Base-by-base conservation (phyloP, 2,113 vertebrate genomes). In the Oryzias curvinotus region DNA sequence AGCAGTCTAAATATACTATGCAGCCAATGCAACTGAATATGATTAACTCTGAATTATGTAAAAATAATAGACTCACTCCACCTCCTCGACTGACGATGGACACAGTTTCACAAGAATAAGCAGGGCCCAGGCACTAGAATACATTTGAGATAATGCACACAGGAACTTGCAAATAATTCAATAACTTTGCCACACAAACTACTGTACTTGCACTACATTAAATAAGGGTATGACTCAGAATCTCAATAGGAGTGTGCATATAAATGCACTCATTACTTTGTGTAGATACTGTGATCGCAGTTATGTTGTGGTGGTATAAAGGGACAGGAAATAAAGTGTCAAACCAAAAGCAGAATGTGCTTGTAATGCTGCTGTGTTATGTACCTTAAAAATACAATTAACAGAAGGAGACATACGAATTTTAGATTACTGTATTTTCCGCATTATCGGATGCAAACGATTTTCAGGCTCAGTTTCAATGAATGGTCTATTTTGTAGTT, bases 201-300 rank as follows among this genome's bases (percentile, higher is more conserved):
- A 41, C 18, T 54, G 36, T 26, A 36, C 19, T 23, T 58, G 41
- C 47, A 48, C 47, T 52, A 42, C 46, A 64, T 71, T 15, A 65
- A 43, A 23, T 17, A 46, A 65, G 16, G 5, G 8, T 15, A 10
- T 7, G 21, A 36, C 16, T 49, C 36, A 10, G 16, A 48, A 53
- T 16, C 8, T 46, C 1, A 2, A 16, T 52, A 45, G 44, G 28
- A 59, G 42, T 15, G 0, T 63, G 59, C 42, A 57, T 68, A 52
- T 45, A 50, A 56, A 69, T 71, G 44, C 45, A 4, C n/a, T 63
- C 12, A 61, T 61, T 68, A 17, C 36, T 12, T 36, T 36, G 8
- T 36, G 36, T 36, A 10, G 10, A 36, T 36, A 12, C 36, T 36
- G 36, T 36, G 36, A 36, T 36, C 10, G 0, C 36, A 3, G 36